Base-by-base conservation (phyloP, 2,888 invertebrate genomes). In the Acanthosepion lycidas region DNA sequence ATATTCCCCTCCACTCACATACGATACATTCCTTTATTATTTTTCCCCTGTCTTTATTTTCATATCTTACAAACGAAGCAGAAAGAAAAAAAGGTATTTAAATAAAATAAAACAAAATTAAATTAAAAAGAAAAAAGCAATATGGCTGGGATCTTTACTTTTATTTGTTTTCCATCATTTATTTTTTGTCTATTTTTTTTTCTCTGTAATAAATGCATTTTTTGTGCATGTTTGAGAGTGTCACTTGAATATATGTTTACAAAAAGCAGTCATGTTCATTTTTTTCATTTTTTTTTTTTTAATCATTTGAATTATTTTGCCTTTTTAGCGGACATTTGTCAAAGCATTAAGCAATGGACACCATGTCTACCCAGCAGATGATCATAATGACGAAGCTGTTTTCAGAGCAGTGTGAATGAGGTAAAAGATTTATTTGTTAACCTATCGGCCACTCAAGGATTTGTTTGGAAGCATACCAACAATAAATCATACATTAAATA, bases 231-330 rank as follows among this genome's bases (percentile, higher is more conserved):
- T 78, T 33, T 78, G n/a, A 78, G 78, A 78, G 78, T 78, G 78
- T 78, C 78, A 78, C 78, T 78, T 78, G n/a, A 78, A 78, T 78
- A 78, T 78, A 78, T 78, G 78, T 78, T 78, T 78, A 78, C 78
- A 78, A n/a, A 78, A 78, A 33, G n/a, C 78, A n/a, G 78, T 78
- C 33, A 15, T 78, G n/a, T 78, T 15, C n/a, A 6, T 78, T 78
- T 15, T n/a, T 78, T 78, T n/a, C 12, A 9, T 28, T 78, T 18
- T 78, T 18, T 33, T 33, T n/a, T 33, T n/a, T 78, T 18, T 15
- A 78, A 78, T 78, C 78, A 78, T 78, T 78, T 78, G 78, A 78
- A 78, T 78, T 59, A 59, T 59, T 59, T 59, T 78, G 78, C 33
- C 78, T 78, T 78, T 78, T 78, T 33, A 78, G 78, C n/a, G 15